Conservation (phyloP, 2,888 invertebrate genomes). For the Himalopsyche anomala region DNA sequence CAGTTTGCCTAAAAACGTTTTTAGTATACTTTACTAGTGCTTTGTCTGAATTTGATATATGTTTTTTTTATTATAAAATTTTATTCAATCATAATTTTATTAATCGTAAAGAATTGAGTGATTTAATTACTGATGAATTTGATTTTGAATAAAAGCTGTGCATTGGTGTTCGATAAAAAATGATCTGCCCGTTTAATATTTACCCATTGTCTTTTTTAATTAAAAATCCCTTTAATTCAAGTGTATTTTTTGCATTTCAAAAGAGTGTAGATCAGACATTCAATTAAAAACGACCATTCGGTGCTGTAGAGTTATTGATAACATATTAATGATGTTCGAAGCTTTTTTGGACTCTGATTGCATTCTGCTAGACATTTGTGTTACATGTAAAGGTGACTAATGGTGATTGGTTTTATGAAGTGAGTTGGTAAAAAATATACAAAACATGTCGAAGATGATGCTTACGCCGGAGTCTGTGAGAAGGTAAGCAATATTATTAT, state of each 20-base stretch:
- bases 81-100: too few relatives aligned
- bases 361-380: background rate
- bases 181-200: too few relatives aligned
- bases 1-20: too few relatives aligned
- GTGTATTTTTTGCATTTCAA: slow-evolving; percentile 1
- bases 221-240: background rate
- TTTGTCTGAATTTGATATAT: too few relatives aligned
- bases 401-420: background rate
- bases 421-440: background rate
- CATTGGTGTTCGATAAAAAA: too few relatives aligned
- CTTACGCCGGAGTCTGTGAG: slow-evolving; percentile 64
- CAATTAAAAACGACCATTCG: background rate
- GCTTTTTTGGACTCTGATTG: background rate
- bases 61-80: too few relatives aligned
- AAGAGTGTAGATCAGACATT: background rate
- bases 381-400: background rate
- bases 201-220: background rate
- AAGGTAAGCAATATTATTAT: slow-evolving; percentile 56
- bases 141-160: too few relatives aligned
- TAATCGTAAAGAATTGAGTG: too few relatives aligned
- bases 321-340: slow-evolving; percentile 21
- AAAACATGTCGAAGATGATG: slow-evolving; percentile 42
- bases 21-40: too few relatives aligned
- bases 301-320: background rate
- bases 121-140: too few relatives aligned